phyloP scores from a whole-genome alignment of 2,113 vertebrate genomes.

The Lontra canadensis region DNA sequence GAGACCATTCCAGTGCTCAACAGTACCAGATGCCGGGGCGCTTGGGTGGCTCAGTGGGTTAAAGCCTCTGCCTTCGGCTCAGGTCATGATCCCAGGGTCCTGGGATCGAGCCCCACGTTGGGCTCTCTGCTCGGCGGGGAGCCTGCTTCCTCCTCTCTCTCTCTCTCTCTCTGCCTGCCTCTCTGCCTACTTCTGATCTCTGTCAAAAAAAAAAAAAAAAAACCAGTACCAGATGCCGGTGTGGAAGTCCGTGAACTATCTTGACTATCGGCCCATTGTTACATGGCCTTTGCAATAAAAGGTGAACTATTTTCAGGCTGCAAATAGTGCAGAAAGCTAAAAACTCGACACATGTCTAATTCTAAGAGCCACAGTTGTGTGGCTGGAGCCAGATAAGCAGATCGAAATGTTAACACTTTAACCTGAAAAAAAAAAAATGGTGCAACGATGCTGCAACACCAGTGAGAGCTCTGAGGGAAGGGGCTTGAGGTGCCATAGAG shows the following conservation, averaged over 20 bases:
- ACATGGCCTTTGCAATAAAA: conserved; percentile 27
- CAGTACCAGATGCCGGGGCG: neutral
- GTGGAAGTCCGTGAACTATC: neutral
- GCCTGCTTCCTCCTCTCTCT: too few species aligned
- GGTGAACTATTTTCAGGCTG: neutral
- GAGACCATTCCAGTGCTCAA: neutral
- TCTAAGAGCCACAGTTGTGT: neutral
- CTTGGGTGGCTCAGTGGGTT: too few species aligned
- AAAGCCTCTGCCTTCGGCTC: too few species aligned
- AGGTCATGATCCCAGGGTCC: too few species aligned
- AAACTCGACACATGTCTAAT: neutral
- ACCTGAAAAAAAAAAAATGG: neutral
- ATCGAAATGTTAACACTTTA: neutral
- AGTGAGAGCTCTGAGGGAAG: neutral
- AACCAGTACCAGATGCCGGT: neutral
- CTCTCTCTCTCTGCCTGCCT: too few species aligned
- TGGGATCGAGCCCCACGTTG: too few species aligned
- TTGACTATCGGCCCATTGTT: neutral
- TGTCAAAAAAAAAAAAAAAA: too few species aligned
- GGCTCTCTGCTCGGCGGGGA: too few species aligned
- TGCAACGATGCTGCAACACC: neutral
- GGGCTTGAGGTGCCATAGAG: neutral
- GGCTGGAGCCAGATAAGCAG: neutral
- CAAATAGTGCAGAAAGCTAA: neutral
- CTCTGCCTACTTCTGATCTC: too few species aligned